Percentiles rank a stretch among this genome's conserved stretches.
phyloP scores from a whole-genome alignment of 92 coral and sea anemone genomes.

The Muricea muricata region DNA sequence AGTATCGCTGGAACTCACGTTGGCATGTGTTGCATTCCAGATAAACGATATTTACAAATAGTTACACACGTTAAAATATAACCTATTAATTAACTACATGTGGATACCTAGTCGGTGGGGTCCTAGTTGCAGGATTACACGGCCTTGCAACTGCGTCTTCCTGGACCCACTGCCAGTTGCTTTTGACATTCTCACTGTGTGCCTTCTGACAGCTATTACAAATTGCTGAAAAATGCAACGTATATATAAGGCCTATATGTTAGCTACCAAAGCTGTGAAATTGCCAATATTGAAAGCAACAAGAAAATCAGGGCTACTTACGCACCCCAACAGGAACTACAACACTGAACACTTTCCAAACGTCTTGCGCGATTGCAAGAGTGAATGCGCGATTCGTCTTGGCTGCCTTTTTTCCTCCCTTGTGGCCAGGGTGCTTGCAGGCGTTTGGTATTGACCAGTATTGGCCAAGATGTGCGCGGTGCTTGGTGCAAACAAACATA shows the following conservation, averaged over 20 bases:
- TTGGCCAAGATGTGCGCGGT: conserved; percentile 47
- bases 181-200: conserved; percentile 54
- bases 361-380: conserved; percentile 52
- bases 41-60: too few relatives aligned
- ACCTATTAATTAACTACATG: neutral
- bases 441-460: conserved; percentile 49
- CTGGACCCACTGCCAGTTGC: conserved; percentile 55
- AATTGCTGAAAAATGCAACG: conserved; percentile 53
- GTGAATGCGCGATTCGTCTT: conserved; percentile 52
- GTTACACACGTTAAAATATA: too few relatives aligned
- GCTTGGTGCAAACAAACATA: conserved; percentile 57
- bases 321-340: conserved; percentile 67
- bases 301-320: conserved; percentile 44
- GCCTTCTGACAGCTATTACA: conserved; percentile 71
- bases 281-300: conserved; percentile 10
- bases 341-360: conserved; percentile 54
- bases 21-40: too few relatives aligned
- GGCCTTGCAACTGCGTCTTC: conserved; percentile 17
- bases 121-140: neutral
- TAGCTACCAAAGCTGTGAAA: neutral
- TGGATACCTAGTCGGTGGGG: neutral
- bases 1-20: too few relatives aligned
- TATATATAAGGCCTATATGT: neutral
- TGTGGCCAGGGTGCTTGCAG: conserved; percentile 64
- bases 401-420: conserved; percentile 60